Percentiles rank a stretch among this genome's conserved stretches.
These are phyloP conservation scores for Drosophila hamatofila DNA, from an alignment of 2,888 invertebrate genomes.

Conservation along the genomic window DNA sequence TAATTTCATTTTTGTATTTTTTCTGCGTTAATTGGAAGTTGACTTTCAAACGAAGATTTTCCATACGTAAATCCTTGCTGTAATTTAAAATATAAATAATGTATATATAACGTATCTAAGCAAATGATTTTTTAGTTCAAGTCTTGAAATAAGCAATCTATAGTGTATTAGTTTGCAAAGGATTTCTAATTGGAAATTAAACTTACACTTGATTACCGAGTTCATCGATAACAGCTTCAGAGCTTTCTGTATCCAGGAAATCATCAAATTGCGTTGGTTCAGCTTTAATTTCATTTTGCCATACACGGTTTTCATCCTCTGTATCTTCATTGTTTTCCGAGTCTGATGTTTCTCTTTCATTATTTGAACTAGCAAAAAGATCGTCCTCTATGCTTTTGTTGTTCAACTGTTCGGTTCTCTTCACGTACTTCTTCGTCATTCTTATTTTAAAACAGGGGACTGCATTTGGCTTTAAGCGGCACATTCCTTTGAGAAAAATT, in stretches of 20 bases:
- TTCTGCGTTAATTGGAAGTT: constrained; percentile 22
- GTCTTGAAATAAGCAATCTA: background rate
- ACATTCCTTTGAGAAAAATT: constrained; percentile 5
- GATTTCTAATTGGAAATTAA: no score
- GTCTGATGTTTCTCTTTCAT: background rate
- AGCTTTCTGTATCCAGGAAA: constrained; percentile 29
- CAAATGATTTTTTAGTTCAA: no score
- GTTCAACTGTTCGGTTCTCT: background rate
- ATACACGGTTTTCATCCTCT: no score
- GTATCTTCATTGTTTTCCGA: background rate
- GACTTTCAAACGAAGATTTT: constrained; percentile 20
- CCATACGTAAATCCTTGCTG: constrained; percentile 14
- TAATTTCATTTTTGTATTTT: constrained; percentile 7
- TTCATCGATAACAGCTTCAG: constrained; percentile 34
- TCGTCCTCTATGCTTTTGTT: background rate
- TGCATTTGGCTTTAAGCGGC: constrained; percentile 8
- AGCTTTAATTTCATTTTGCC: background rate
- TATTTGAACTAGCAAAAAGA: background rate
- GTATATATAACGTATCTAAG: background rate
- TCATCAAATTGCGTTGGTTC: no score
- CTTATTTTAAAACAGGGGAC: constrained; percentile 15
- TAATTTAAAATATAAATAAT: background rate
- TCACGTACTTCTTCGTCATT: background rate
- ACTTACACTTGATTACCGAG: constrained; percentile 34
- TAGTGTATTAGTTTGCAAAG: no score